These are phyloP conservation scores for Brachycybe producta DNA, from an alignment of 2,888 invertebrate genomes.

Conservation along the genomic window DNA sequence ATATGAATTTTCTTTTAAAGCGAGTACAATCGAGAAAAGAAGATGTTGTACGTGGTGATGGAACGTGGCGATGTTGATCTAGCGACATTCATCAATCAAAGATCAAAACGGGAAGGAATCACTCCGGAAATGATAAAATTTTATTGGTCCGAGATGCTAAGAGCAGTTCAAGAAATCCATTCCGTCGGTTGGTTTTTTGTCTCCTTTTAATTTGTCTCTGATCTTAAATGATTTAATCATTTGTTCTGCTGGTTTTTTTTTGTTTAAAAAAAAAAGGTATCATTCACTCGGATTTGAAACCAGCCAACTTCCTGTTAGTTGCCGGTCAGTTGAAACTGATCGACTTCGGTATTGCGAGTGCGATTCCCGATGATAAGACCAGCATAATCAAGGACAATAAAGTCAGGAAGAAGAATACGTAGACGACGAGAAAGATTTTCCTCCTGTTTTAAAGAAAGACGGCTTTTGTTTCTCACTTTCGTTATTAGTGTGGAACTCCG, in stretches of 20 bases:
- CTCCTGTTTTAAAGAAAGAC: background rate
- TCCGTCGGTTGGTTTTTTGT: constrained; percentile 48
- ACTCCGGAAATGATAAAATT: constrained; percentile 64
- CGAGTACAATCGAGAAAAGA: constrained; percentile 51
- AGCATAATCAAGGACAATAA: constrained; percentile 62
- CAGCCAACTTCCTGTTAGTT: constrained; percentile 85
- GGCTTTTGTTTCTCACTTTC: background rate
- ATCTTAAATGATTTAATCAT: constrained; percentile 8
- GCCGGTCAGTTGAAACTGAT: constrained; percentile 79
- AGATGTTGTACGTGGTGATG: constrained; percentile 66
- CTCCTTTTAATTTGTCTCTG: background rate
- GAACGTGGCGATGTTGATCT: constrained; percentile 88
- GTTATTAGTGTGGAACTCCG: constrained; percentile 65
- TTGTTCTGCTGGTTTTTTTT: background rate
- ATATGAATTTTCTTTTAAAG: constrained; percentile 39
- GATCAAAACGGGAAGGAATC: constrained; percentile 37
- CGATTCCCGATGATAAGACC: constrained; percentile 73
- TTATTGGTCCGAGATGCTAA: constrained; percentile 90
- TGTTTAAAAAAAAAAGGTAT: constrained; percentile 49
- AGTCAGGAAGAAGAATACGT: constrained; percentile 21
- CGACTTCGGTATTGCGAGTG: constrained; percentile 92
- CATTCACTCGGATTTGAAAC: constrained; percentile 92
- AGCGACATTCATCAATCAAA: constrained; percentile 51
- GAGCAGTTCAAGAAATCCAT: constrained; percentile 81
- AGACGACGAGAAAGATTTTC: background rate